Evolutionary conservation across 1,140 invertebrate species (phyloP).

Genomic region (Bombus terrestris): DNA sequence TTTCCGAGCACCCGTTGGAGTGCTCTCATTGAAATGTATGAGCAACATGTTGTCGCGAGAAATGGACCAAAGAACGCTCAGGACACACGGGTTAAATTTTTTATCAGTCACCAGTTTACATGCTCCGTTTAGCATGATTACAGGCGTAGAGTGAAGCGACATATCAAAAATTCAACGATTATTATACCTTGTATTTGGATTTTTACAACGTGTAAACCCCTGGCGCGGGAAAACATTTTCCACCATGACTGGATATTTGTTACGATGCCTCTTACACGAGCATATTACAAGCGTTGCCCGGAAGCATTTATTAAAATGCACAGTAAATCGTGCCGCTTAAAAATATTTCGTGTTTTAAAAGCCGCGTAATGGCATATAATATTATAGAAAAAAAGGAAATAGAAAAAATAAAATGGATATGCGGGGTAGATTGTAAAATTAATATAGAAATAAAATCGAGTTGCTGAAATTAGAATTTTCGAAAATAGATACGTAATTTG

Average conservation of each 20-base stretch:
- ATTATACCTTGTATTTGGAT: constrained; percentile 35
- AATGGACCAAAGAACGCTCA: constrained; percentile 36
- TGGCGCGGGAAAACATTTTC: not conserved
- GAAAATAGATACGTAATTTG: not conserved
- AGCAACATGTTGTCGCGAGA: constrained; percentile 44
- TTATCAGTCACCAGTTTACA: constrained; percentile 35
- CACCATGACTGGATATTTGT: not conserved
- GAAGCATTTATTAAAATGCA: not conserved
- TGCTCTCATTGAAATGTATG: constrained; percentile 43
- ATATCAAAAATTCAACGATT: constrained; percentile 48
- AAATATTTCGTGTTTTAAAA: too few species aligned
- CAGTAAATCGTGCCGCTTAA: not conserved
- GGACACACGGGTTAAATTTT: constrained; percentile 25
- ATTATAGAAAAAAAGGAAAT: not conserved
- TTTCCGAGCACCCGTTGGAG: constrained; percentile 10
- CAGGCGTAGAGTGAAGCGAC: not conserved
- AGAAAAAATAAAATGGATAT: not conserved
- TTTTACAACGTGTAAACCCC: constrained; percentile 14
- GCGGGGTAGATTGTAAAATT: not conserved
- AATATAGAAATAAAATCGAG: not conserved
- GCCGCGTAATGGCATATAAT: not conserved
- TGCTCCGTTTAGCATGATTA: constrained; percentile 48
- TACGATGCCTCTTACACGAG: constrained; percentile 7
- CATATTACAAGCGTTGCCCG: not conserved
- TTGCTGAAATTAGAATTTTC: not conserved